Evolutionary conservation across 2,888 invertebrate species (phyloP), one percentile per base, ranked within the genome.

Genomic region (Scaptomyza caliginosa): DNA sequence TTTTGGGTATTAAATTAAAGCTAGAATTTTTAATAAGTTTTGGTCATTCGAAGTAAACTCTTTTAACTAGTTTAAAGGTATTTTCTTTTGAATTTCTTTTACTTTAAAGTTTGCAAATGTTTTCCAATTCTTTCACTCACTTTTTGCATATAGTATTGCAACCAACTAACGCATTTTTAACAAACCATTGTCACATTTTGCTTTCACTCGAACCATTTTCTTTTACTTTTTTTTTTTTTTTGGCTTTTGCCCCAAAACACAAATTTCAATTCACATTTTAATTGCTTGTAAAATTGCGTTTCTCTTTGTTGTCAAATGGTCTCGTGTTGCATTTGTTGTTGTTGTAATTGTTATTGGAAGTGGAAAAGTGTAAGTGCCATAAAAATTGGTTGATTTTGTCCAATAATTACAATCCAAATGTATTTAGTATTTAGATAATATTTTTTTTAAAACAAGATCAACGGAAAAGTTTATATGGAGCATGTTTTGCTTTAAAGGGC

Each of bases 201-300:
- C 11, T 6, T 36, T 57, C n/a, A 8, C 10, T 24, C 6, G 23
- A 39, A n/a, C 19, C 21, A 8, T 34, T 34, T 7, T 34, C 34
- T 19, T 45, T 26, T 16, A 10, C 7, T 30, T 17, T 19, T 6
- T 49, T 6, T 19, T 2, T 46, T 54, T 59, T 42, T 50, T 49
- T 40, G 66, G 40, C n/a, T n/a, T n/a, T n/a, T 60, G 76, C 60
- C 43, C 59, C 56, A 43, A 73, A 6, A 32, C 16, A 7, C 75
- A 62, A 42, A 79, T 82, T 79, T 82, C 73, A 72, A 79, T 86
- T 79, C 66, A 82, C 76, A 68, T 82, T 79, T 85, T 85, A 79
- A 79, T 79, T 85, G 79, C 83, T 85, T 79, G 77, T 82, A 68
- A 82, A 85, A 82, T 68, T 82, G 63, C 34, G 38, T 52, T 36